These are phyloP conservation scores for Dolichotis patagonum DNA, from an alignment of 2,113 vertebrate genomes.

Conservation along the genomic window DNA sequence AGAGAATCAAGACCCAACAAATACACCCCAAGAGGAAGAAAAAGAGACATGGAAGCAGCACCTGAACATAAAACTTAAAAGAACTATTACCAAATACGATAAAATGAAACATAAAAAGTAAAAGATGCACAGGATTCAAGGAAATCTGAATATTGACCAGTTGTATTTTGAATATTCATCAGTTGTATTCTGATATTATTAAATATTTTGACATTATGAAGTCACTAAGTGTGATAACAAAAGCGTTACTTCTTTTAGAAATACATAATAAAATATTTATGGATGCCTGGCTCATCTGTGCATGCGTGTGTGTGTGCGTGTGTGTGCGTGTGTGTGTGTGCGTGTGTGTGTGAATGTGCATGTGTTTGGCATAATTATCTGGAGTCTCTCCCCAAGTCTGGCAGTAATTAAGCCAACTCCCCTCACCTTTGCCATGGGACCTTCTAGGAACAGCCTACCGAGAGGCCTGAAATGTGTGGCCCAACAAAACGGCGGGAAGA, in stretches of 20 bases:
- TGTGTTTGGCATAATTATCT: neutral
- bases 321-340: neutral
- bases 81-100: neutral
- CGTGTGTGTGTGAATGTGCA: neutral
- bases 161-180: neutral
- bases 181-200: too few relatives aligned
- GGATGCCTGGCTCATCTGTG: neutral
- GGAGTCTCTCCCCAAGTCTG: neutral
- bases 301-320: neutral
- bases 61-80: neutral
- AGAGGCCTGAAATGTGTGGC: neutral
- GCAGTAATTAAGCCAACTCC: neutral
- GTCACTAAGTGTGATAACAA: neutral
- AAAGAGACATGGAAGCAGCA: neutral
- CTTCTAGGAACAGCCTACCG: neutral
- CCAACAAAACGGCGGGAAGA: neutral
- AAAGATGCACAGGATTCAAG: neutral
- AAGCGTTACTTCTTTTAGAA: constrained; percentile 35
- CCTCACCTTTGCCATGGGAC: neutral
- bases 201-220: neutral
- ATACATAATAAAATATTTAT: neutral
- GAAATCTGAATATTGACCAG: neutral
- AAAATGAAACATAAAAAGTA: neutral
- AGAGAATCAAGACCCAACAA: neutral
- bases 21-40: neutral